These are phyloP conservation scores for Phymatocera aterrima DNA, from an alignment of 2,888 invertebrate species.

Conservation along the genomic window DNA sequence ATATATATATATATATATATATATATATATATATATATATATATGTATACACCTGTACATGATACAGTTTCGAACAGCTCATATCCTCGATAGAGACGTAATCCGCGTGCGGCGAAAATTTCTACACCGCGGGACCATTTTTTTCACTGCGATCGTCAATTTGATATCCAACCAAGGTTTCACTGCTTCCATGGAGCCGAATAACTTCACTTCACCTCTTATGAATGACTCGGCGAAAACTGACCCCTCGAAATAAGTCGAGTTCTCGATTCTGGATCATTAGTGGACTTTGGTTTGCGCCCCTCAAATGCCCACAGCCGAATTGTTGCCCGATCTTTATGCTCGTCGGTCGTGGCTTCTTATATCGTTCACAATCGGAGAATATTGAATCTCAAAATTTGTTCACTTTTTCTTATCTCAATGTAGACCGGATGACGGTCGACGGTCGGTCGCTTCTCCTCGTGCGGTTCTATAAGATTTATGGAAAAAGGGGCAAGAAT, in stretches of 20 bases:
- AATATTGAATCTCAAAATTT: background rate
- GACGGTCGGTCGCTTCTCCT: background rate
- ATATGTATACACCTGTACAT: no score
- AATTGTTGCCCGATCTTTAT: background rate
- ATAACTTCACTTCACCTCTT: no score
- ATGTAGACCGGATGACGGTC: no score
- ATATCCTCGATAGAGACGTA: no score
- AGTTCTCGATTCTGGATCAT: slow-evolving; percentile 46
- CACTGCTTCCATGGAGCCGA: no score
- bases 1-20: no score
- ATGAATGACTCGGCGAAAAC: slow-evolving; percentile 71
- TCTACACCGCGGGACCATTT: no score
- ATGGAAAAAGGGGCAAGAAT: background rate
- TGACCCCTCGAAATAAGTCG: slow-evolving; percentile 26
- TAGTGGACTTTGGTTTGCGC: slow-evolving; percentile 47
- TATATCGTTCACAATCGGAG: no score
- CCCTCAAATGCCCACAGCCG: slow-evolving; percentile 45
- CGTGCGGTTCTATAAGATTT: background rate
- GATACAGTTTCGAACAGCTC: no score
- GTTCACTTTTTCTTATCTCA: background rate
- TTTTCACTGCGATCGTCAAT: background rate
- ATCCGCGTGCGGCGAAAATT: no score
- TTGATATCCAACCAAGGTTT: no score
- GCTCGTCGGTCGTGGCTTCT: background rate
- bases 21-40: no score